Percentiles rank a stretch among this genome's conserved stretches.
Conservation (phyloP, 64 coral and sea anemone species). For the Porites lutea region DNA sequence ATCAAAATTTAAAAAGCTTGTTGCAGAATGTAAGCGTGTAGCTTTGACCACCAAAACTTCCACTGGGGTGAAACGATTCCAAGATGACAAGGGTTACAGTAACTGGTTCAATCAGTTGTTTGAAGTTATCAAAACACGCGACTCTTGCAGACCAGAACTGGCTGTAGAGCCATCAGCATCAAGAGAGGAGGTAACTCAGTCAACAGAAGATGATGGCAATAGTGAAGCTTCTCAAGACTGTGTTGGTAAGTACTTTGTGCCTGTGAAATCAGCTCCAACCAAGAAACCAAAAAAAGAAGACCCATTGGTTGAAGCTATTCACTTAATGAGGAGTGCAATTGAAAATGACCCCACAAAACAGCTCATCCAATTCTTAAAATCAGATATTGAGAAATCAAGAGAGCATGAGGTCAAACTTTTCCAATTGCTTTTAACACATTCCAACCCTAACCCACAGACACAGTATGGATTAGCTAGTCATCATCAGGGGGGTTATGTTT, state of each 20-base stretch:
- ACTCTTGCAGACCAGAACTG: slow-evolving; percentile 51
- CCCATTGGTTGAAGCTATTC: slow-evolving; percentile 57
- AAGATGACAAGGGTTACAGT: slow-evolving; percentile 44
- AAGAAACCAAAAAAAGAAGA: slow-evolving; percentile 64
- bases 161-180: slow-evolving; percentile 56
- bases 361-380: slow-evolving; percentile 76
- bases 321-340: slow-evolving; percentile 39
- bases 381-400: slow-evolving; percentile 72
- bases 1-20: slow-evolving; percentile 44
- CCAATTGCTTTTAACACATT: slow-evolving; percentile 58
- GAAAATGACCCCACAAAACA: slow-evolving; percentile 73
- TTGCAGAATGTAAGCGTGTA: slow-evolving; percentile 46
- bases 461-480: background rate
- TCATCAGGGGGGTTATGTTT: slow-evolving; percentile 16
- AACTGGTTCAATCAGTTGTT: slow-evolving; percentile 61
- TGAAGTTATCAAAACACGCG: slow-evolving; percentile 62
- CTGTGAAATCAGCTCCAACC: slow-evolving; percentile 68
- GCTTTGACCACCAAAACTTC: slow-evolving; percentile 53
- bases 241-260: slow-evolving; percentile 9
- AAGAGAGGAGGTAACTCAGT: slow-evolving; percentile 4
- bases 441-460: background rate
- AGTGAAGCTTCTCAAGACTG: slow-evolving; percentile 12
- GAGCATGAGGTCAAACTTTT: slow-evolving; percentile 74
- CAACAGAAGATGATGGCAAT: slow-evolving; percentile 18
- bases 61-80: slow-evolving; percentile 42